Base-by-base conservation (phyloP, 1,140 invertebrate genomes). In the Heliconius himera region DNA sequence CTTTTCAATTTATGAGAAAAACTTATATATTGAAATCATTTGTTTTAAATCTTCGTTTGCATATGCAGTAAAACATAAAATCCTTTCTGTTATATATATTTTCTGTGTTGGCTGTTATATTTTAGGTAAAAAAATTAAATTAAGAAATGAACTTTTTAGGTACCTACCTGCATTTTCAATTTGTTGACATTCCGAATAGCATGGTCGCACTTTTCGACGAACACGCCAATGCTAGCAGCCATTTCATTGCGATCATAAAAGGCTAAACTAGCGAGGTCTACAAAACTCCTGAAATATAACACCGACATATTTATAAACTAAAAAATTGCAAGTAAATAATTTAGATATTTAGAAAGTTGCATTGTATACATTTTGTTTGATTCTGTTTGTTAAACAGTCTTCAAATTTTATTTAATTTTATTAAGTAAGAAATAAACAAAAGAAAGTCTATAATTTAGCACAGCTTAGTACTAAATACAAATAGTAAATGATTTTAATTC, bases 211-310 rank as follows among this genome's bases (percentile, higher is more conserved):
- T 94, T 94, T 75, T 84, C 85, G 13, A 82, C 49, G 80, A 94
- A 93, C 2, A 81, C 78, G 16, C 88, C 87, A 66, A 92, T 88
- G 77, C 91, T 85, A 5, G 79, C 83, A 80, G 91, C 90, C 78
- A 94, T 81, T 78, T 93, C 92, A 78, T 88, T 87, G 33, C 89
- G 87, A 18, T 90, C 85, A 74, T 93, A 90, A 66, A 89, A 82
- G 41, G 91, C 87, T 74, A 93, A 70, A 16, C 90, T 92, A 41
- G 90, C 89, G n/a, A 94, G 81, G 75, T 94, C 90, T 49, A 94
- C 83, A 73, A 89, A 94, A 89, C 93, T 94, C 93, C 93, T 94
- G 81, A 78, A 92, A 91, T 33, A 78, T 41, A 41, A 70, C 18
- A 76, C 60, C 60, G 49, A 29, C 22, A 3, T 16, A 66, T 22